Base-by-base conservation (phyloP, 2,888 invertebrate species). In the Callyntrura sp. region DNA sequence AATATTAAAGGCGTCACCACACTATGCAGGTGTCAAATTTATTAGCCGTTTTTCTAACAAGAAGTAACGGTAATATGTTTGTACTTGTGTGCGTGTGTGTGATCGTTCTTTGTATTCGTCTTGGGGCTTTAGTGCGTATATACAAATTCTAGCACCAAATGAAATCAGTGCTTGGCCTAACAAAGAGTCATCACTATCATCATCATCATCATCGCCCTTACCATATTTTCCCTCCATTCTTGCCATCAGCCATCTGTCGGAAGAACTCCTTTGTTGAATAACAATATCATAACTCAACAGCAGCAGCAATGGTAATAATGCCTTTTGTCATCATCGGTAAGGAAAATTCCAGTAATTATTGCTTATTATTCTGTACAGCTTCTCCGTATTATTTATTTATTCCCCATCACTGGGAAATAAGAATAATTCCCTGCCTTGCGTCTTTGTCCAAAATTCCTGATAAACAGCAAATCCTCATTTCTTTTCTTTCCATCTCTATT, bases 141-240 rank as follows among this genome's bases (percentile, higher is more conserved):
- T 43, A n/a, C 28, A 45, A 82, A 76, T 82, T 92, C 91, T 92
- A 92, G 91, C 91, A 92, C 91, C 91, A 92, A 92, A 91, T 92
- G 91, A 92, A 92, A 92, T 92, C 91, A 91, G 91, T 91, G 91
- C 91, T 92, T 92, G 91, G 91, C 89, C 90, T 87, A 92, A 87
- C 78, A 68, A 57, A 84, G 84, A 85, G 12, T 85, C 91, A 89
- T 57, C 89, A 23, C 9, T 62, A 14, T 43, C 35, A 35, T 70
- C 20, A 43, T 20, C 81, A 81, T 5, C 60, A 23, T 62, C 62
- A 62, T 1, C 60, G 20, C 8, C 17, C 14, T 20, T 14, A 25
- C 12, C 83, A n/a, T n/a, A n/a, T 17, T 43, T 62, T 20, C 20
- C 14, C 20, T 45, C 48, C 55, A 73, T 9, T 45, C 35, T n/a